phyloP scores from a whole-genome alignment of 2,888 invertebrate species.

The Busseola fusca region DNA sequence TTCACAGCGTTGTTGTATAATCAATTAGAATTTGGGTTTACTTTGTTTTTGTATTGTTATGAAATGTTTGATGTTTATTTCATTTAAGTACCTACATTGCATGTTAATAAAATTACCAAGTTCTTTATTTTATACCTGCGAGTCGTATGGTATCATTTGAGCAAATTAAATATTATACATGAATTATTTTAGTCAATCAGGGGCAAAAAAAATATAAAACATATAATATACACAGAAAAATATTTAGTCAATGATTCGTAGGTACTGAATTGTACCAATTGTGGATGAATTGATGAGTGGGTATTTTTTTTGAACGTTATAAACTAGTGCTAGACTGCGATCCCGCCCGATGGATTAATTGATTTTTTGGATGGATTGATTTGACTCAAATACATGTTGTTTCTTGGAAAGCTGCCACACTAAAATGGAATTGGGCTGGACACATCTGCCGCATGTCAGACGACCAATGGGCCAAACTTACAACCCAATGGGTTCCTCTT shows the following conservation, averaged over 20 bases:
- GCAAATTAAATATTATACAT: not conserved
- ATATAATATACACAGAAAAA: too few relatives aligned
- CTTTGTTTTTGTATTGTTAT: not conserved
- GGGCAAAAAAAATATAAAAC: too few relatives aligned
- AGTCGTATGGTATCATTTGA: not conserved
- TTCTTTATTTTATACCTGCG: not conserved
- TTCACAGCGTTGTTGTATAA: slow-evolving; percentile 5
- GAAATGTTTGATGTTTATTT: not conserved
- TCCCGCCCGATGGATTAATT: too few relatives aligned
- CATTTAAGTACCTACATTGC: not conserved
- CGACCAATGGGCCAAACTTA: too few relatives aligned
- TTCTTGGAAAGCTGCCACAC: too few relatives aligned
- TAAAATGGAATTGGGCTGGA: too few relatives aligned
- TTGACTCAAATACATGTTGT: too few relatives aligned
- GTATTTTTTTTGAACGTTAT: not conserved
- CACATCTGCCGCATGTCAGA: too few relatives aligned
- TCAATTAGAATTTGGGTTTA: slow-evolving; percentile 14
- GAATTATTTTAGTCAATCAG: not conserved
- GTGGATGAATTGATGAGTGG: not conserved
- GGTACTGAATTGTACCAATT: not conserved
- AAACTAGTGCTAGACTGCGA: too few relatives aligned
- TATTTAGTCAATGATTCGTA: not conserved
- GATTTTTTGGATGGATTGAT: too few relatives aligned
- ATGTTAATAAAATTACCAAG: not conserved
- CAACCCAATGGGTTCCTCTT: too few relatives aligned